Percentiles rank a stretch among this genome's conserved stretches.
Evolutionary conservation across 2,888 invertebrate genomes (phyloP).

Genomic region (Drosophila kanekoi): DNA sequence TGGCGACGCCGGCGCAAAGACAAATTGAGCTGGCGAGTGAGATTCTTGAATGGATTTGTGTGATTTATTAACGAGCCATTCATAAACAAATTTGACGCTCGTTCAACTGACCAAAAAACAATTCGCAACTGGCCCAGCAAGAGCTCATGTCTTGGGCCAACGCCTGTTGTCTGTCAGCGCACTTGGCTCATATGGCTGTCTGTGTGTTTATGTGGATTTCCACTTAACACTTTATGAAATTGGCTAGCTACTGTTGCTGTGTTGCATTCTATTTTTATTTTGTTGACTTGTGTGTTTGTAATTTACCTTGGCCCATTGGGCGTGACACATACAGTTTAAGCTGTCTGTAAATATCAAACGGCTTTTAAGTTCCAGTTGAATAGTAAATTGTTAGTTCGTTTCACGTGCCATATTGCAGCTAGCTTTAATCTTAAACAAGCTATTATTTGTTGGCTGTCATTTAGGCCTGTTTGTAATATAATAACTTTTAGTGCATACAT

Average conservation of each 20-base stretch:
- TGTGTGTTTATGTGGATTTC: constrained; percentile 38
- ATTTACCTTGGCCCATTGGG: constrained; percentile 48
- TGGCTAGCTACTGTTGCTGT: constrained; percentile 36
- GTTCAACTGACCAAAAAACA: constrained; percentile 33
- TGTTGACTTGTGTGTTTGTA: constrained; percentile 38
- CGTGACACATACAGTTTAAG: constrained; percentile 6
- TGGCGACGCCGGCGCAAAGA: constrained; percentile 43
- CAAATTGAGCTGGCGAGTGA: constrained; percentile 49
- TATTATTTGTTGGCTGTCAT: background rate
- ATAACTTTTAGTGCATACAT: background rate
- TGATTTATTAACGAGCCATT: constrained; percentile 71
- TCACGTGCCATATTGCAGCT: constrained; percentile 3
- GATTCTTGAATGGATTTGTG: constrained; percentile 62
- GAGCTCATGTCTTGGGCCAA: constrained; percentile 25
- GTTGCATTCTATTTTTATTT: constrained; percentile 61
- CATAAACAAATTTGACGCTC: constrained; percentile 61
- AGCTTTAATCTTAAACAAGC: background rate
- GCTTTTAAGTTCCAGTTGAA: constrained; percentile 16
- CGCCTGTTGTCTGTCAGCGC: constrained; percentile 14
- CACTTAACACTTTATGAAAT: constrained; percentile 70
- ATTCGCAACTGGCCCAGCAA: constrained; percentile 36
- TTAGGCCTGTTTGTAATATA: background rate
- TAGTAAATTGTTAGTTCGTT: background rate
- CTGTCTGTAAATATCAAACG: constrained; percentile 2
- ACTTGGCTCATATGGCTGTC: constrained; percentile 11